A percentile compares a stretch with the other conserved stretches of the same genome.
These are phyloP conservation scores for Thymallus thymallus DNA, from an alignment of 2,113 vertebrate genomes.

Conservation along the genomic window DNA sequence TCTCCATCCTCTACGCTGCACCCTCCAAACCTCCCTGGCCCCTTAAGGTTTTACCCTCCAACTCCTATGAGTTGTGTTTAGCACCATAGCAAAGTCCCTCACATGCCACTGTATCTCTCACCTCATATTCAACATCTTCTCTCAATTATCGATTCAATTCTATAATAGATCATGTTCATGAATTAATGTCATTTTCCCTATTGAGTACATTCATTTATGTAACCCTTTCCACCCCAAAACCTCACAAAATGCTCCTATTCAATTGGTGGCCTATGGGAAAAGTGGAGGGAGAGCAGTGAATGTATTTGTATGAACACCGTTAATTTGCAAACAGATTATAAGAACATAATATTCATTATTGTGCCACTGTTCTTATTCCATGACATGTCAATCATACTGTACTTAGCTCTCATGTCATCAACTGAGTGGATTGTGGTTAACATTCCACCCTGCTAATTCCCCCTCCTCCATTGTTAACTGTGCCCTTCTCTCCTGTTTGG, in stretches of 20 bases:
- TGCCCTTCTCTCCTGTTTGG: constrained; percentile 78
- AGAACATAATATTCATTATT: neutral
- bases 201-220: too few species aligned
- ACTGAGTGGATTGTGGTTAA: neutral
- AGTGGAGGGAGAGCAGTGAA: neutral
- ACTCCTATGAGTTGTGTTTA: neutral
- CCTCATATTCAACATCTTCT: neutral
- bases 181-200: too few species aligned
- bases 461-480: constrained; percentile 66
- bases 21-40: neutral
- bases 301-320: neutral
- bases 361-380: neutral
- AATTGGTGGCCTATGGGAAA: neutral
- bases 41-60: neutral
- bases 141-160: too few species aligned
- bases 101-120: neutral
- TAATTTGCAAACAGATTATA: too few species aligned
- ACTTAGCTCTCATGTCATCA: neutral
- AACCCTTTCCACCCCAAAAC: too few species aligned
- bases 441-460: neutral
- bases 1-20: neutral
- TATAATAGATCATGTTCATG: too few species aligned
- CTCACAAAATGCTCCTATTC: neutral
- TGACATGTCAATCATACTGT: neutral
- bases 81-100: neutral